These are phyloP conservation scores for Bombus affinis DNA, from an alignment of 1,140 invertebrate species.

Conservation along the genomic window DNA sequence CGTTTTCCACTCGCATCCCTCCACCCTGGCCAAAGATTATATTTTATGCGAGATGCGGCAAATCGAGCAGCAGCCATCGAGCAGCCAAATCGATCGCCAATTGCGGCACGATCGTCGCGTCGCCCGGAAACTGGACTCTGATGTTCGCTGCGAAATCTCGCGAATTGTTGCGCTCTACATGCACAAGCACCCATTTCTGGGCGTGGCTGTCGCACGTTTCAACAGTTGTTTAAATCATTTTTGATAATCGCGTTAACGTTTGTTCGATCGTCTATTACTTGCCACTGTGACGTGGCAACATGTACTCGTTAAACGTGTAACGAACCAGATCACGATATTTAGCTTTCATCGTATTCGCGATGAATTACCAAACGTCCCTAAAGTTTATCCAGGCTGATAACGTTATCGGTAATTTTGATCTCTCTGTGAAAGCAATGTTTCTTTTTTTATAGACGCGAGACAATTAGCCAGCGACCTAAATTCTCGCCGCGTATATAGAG, in stretches of 20 bases:
- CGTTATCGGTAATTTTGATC: not conserved
- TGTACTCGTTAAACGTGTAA: not conserved
- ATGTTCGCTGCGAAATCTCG: not conserved
- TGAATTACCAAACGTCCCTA: not conserved
- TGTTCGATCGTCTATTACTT: not conserved
- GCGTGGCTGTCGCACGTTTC: not conserved
- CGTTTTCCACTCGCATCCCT: not conserved
- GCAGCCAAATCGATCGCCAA: not conserved
- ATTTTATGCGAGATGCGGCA: not conserved
- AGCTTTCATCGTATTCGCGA: not conserved
- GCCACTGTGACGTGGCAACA: not conserved
- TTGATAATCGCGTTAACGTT: not conserved
- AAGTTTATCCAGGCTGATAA: not conserved
- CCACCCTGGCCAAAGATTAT: not conserved
- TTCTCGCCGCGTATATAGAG: not conserved
- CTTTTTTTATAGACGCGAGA: not conserved
- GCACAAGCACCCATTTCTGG: not conserved
- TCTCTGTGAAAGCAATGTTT: not conserved
- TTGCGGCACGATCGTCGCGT: not conserved
- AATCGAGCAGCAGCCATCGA: not conserved
- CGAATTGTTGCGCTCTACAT: not conserved
- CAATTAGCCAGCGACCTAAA: conserved; percentile 14
- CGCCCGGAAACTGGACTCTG: not conserved
- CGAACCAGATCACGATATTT: not conserved
- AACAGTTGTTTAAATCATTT: not conserved